A percentile compares a stretch with the other conserved stretches of the same genome.
phyloP scores from a whole-genome alignment of 2,888 invertebrate genomes.

The Margaritifera margaritifera region DNA sequence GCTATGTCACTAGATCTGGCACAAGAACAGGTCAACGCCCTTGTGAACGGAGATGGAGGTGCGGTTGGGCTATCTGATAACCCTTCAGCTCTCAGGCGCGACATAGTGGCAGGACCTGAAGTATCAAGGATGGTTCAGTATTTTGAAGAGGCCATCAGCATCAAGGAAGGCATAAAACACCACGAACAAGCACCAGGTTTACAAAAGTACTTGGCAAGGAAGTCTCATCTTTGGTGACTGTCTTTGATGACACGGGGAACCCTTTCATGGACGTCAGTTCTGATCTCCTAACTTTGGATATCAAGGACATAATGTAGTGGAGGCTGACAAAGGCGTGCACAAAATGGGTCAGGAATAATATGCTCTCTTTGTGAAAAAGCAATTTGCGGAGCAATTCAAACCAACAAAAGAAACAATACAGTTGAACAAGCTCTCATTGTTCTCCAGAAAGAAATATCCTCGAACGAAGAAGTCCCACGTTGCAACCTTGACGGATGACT shows the following conservation, averaged over 20 bases:
- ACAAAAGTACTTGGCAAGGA: background rate
- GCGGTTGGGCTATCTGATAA: background rate
- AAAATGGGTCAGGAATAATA: slow-evolving; percentile 3
- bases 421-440: no score
- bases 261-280: slow-evolving; percentile 11
- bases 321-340: slow-evolving; percentile 4
- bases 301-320: slow-evolving; percentile 6
- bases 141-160: background rate
- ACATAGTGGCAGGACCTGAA: background rate
- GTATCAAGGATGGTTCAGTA: background rate
- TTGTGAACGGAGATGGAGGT: background rate
- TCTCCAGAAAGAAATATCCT: no score
- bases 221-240: slow-evolving; percentile 1
- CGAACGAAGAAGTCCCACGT: no score
- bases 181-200: background rate
- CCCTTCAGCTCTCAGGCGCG: background rate
- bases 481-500: no score
- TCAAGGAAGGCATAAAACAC: background rate
- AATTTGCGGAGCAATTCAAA: no score
- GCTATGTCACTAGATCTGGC: background rate
- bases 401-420: no score
- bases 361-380: slow-evolving; percentile 3
- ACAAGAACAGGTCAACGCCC: background rate
- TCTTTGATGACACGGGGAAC: slow-evolving; percentile 8
- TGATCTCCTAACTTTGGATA: slow-evolving; percentile 7